These are phyloP conservation scores for Heliothis virescens DNA, from an alignment of 1,140 invertebrate species.

Conservation along the genomic window DNA sequence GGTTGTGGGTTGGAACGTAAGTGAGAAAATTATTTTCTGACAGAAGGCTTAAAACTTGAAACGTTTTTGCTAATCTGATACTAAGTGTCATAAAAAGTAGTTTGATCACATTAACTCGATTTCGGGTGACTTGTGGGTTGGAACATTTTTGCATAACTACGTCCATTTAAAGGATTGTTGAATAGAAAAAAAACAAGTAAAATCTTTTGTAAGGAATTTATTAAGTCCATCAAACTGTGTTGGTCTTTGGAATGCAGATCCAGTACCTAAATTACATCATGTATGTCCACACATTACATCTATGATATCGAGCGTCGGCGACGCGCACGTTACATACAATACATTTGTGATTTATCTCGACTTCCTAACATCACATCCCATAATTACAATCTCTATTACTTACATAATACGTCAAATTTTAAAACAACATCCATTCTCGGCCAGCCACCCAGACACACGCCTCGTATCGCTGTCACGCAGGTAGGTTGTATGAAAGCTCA, in stretches of 20 bases:
- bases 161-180: background rate
- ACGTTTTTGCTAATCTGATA: too few relatives aligned
- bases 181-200: constrained; percentile 49
- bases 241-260: constrained; percentile 83
- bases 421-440: constrained; percentile 39
- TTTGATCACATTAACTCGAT: too few relatives aligned
- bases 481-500: constrained; percentile 63
- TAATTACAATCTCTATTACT: constrained; percentile 33
- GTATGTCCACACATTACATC: constrained; percentile 64
- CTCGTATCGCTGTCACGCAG: constrained; percentile 38
- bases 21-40: too few relatives aligned
- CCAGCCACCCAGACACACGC: constrained; percentile 45
- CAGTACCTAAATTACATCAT: constrained; percentile 78
- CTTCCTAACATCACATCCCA: constrained; percentile 44
- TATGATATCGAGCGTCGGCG: constrained; percentile 63
- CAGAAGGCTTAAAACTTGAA: too few relatives aligned
- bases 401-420: constrained; percentile 31
- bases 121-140: too few relatives aligned
- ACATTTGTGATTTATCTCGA: constrained; percentile 37
- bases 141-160: too few relatives aligned
- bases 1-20: too few relatives aligned
- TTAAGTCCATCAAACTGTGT: constrained; percentile 82
- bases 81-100: too few relatives aligned
- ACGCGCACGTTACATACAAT: constrained; percentile 52
- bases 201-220: constrained; percentile 70